Evolutionary conservation across 2,797 vertebrate species (phyloP).

Genomic region (Adrianichthys oophorus): DNA sequence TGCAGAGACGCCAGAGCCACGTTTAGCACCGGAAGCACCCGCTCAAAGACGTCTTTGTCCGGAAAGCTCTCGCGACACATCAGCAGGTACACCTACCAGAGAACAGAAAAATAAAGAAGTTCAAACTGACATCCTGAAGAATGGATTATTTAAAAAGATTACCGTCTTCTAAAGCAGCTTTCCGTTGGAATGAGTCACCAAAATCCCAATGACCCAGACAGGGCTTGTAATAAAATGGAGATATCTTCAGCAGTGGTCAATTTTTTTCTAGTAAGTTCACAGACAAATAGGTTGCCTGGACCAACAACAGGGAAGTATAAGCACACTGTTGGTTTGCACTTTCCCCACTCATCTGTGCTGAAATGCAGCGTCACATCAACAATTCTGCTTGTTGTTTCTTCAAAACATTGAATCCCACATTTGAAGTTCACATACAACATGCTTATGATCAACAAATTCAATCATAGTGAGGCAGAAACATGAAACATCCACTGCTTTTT

Average conservation of each 20-base stretch:
- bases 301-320: conserved; percentile 2
- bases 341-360: not conserved
- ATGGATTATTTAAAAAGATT: not conserved
- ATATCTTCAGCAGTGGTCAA: not conserved
- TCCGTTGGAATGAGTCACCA: not conserved
- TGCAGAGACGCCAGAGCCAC: conserved; percentile 94
- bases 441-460: not conserved
- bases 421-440: not conserved
- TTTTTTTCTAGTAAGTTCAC: not conserved
- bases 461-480: too few species aligned
- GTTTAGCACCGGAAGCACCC: conserved; percentile 88
- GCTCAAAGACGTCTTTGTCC: conserved; percentile 88
- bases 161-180: not conserved
- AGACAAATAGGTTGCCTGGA: conserved; percentile 13
- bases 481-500: not conserved
- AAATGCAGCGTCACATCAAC: not conserved
- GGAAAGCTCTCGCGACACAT: conserved; percentile 93
- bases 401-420: not conserved
- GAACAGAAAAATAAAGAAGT: not conserved
- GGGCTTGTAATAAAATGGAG: not conserved
- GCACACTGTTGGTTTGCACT: not conserved
- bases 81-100: conserved; percentile 86
- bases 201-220: not conserved
- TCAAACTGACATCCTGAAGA: not conserved
- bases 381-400: not conserved